Base-by-base conservation (phyloP, 1,140 invertebrate genomes). In the Sycobia sp. region DNA sequence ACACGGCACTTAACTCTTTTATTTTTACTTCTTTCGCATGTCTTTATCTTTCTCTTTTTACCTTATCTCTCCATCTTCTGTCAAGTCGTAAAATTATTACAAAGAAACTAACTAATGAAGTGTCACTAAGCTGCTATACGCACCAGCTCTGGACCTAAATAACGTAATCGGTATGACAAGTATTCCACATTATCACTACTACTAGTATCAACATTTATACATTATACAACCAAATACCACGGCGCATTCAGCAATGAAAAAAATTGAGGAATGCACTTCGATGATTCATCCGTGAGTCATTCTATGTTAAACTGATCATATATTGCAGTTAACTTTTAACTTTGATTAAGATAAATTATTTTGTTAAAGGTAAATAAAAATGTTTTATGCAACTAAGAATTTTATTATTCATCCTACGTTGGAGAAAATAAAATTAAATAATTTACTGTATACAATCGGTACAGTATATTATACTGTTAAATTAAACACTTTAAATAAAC, bases 191-290 rank as follows among this genome's bases (percentile, higher is more conserved):
- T 73, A 62, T 69, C 62, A 55, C 72, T 78, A 77, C 66, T 69
- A 74, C 68, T 76, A 79, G 65, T 82, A 82, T 81, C 71, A 76
- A 81, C 77, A 82, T 82, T 82, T 81, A 82, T 80, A 82, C 79
- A 82, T 70, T 77, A 71, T 77, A 76, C 69, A 76, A 72, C 59
- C 71, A 66, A 69, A 64, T 69, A 59, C 39, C 46, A 25, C 39
- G 32, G 13, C 47, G 39, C 34, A 22, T 18, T 27, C 23, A 29
- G 3, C 25, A 55, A 47, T n/a, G 11, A 29, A 14, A 50, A 50
- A 41, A 55, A 55, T 55, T 41, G 23, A 29, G 20, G 25, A 29
- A 18, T 34, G 32, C 50, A 23, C 50, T 47, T 38, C 53, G 46
- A 56, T 50, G 53, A 63, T 63, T 55, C 43, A 50, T 32, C 38